A percentile compares a stretch with the other conserved stretches of the same genome.
These are phyloP conservation scores for Tachina grossa DNA, from an alignment of 2,888 invertebrate genomes.

Conservation along the genomic window DNA sequence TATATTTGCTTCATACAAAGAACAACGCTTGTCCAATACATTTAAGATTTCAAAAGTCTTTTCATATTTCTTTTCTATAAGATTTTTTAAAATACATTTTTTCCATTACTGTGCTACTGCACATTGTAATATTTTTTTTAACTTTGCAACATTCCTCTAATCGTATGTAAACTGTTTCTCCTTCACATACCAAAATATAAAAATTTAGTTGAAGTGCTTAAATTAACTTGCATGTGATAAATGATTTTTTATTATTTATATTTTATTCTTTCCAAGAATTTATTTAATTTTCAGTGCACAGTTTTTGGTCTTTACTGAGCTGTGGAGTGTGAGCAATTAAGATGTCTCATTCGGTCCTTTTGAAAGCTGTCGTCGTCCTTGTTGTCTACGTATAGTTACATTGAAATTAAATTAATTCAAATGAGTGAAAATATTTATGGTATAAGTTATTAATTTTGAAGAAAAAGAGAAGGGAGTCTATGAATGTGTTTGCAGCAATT, in stretches of 20 bases:
- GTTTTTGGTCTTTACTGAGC: slow-evolving; percentile 24
- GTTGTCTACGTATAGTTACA: slow-evolving; percentile 38
- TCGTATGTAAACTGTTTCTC: slow-evolving; percentile 16
- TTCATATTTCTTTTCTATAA: no score
- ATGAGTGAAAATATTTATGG: slow-evolving; percentile 69
- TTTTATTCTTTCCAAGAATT: slow-evolving; percentile 13
- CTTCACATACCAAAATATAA: slow-evolving; percentile 6
- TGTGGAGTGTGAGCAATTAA: slow-evolving; percentile 36
- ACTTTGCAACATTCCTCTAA: slow-evolving; percentile 37
- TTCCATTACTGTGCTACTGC: background rate
- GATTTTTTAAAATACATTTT: background rate
- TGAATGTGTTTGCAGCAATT: background rate
- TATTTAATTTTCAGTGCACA: slow-evolving; percentile 22
- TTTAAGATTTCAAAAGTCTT: no score
- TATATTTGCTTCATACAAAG: no score
- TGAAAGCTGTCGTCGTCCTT: slow-evolving; percentile 29
- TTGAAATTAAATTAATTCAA: slow-evolving; percentile 64
- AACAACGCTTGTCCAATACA: no score
- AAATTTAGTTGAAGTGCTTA: slow-evolving; percentile 21
- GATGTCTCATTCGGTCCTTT: slow-evolving; percentile 43
- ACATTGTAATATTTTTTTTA: slow-evolving; percentile 15
- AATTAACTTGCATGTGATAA: slow-evolving; percentile 48
- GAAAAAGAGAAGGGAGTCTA: background rate
- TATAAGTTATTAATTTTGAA: slow-evolving; percentile 56
- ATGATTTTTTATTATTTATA: slow-evolving; percentile 8